Conservation (phyloP, 2,113 vertebrate species). For the Athene noctua region DNA sequence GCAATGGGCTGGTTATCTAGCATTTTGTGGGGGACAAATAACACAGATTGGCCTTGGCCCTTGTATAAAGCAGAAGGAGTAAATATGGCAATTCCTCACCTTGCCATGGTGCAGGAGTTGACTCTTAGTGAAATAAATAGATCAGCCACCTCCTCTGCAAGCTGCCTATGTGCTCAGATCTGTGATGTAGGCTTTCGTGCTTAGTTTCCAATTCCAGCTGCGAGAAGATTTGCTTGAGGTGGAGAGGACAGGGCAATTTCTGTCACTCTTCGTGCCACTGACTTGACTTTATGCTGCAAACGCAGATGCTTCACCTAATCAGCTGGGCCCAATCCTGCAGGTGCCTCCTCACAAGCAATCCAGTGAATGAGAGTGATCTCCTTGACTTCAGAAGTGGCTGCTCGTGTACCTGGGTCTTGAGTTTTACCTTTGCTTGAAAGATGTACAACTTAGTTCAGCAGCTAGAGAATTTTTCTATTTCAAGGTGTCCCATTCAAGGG, state of each 20-base stretch:
- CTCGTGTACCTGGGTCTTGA: background rate
- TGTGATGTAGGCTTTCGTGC: background rate
- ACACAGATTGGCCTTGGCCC: background rate
- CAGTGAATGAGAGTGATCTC: background rate
- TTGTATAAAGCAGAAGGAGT: rapidly evolving
- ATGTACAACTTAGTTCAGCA: background rate
- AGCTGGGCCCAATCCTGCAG: background rate
- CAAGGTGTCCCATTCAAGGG: background rate
- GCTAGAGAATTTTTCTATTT: no score
- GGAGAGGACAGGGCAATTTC: conserved; percentile 3
- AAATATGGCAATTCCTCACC: background rate
- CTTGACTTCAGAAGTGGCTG: background rate
- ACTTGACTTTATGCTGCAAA: background rate
- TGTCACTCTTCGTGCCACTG: background rate
- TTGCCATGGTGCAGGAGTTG: background rate
- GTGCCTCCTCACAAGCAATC: background rate
- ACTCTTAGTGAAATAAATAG: background rate
- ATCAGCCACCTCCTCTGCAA: background rate
- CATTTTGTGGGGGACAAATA: background rate
- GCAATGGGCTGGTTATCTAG: background rate
- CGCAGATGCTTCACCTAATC: background rate
- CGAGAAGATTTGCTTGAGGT: background rate
- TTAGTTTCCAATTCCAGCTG: background rate
- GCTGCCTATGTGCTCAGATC: background rate
- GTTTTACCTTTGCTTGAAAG: background rate